Percentiles rank a stretch among this genome's conserved stretches.
These are phyloP conservation scores for Catharus bicknelli DNA, from an alignment of 2,113 vertebrate genomes.

Conservation along the genomic window DNA sequence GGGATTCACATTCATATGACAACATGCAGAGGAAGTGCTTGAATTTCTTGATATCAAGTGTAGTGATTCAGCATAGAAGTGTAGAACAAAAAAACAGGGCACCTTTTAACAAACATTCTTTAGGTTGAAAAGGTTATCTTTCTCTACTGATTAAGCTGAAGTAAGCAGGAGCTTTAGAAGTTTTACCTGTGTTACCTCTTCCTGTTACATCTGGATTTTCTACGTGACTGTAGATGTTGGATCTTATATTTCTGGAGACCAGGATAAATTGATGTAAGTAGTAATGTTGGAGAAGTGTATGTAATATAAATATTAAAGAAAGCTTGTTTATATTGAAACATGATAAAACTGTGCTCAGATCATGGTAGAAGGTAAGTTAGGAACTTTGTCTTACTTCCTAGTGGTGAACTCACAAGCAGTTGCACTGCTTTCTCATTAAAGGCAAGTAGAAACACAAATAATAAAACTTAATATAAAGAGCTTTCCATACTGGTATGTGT, in stretches of 20 bases:
- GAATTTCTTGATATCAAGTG: not conserved
- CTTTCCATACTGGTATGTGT: not conserved
- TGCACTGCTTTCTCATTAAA: not conserved
- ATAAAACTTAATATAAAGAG: rapidly evolving
- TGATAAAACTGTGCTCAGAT: not conserved
- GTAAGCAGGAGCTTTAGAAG: not conserved
- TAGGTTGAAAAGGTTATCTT: not conserved
- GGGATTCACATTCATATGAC: not conserved
- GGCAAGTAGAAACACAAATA: not conserved
- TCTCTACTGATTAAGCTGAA: not conserved
- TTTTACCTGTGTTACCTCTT: not conserved
- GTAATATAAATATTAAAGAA: not conserved
- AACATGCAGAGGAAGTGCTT: not conserved
- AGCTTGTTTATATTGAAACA: not conserved
- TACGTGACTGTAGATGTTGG: not conserved
- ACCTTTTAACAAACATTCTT: not conserved
- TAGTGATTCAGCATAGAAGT: not conserved
- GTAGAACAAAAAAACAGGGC: not conserved
- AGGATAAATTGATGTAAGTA: not conserved
- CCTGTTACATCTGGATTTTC: not conserved
- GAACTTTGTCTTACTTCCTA: not conserved
- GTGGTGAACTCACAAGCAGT: not conserved
- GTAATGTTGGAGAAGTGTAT: not conserved
- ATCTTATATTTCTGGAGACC: not conserved
- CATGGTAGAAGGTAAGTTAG: not conserved